These are phyloP conservation scores for Athalia cordata DNA, from an alignment of 2,888 invertebrate genomes.

Conservation along the genomic window DNA sequence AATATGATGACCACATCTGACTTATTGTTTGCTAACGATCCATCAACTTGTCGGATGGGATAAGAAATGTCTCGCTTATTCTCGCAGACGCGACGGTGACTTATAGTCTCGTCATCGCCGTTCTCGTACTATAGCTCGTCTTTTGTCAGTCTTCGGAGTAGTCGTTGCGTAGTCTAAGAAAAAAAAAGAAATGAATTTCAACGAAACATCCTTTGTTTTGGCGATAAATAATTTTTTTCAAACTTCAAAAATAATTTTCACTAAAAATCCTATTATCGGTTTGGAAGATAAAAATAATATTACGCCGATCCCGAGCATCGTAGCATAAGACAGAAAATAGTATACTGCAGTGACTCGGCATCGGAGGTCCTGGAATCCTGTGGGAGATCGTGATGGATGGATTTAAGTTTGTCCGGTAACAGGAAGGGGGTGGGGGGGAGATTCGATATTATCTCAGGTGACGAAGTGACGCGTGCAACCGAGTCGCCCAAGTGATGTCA, in stretches of 20 bases:
- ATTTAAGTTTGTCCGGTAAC: not conserved
- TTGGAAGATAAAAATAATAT: too few species aligned
- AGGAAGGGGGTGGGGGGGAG: constrained; percentile 6
- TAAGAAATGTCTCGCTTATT: constrained; percentile 34
- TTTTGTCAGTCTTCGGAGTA: constrained; percentile 18
- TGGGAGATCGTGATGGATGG: constrained; percentile 55
- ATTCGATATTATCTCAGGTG: constrained; percentile 62
- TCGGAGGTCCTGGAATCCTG: too few species aligned
- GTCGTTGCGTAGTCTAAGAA: not conserved
- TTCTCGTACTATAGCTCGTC: constrained; percentile 10
- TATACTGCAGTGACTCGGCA: not conserved
- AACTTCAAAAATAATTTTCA: too few species aligned
- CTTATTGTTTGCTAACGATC: constrained; percentile 60
- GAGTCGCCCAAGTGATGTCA: constrained; percentile 44
- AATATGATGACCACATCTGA: constrained; percentile 55
- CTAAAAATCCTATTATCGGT: too few species aligned
- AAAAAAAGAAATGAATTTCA: not conserved
- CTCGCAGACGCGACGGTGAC: not conserved
- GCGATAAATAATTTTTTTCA: not conserved
- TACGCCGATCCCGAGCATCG: too few species aligned
- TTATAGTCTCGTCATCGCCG: constrained; percentile 34
- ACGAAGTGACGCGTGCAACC: constrained; percentile 58
- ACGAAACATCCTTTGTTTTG: too few species aligned
- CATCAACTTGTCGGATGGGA: constrained; percentile 58
- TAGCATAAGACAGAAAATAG: too few species aligned